Conservation (phyloP, 2,888 invertebrate genomes). For the Parasteatoda lunata region DNA sequence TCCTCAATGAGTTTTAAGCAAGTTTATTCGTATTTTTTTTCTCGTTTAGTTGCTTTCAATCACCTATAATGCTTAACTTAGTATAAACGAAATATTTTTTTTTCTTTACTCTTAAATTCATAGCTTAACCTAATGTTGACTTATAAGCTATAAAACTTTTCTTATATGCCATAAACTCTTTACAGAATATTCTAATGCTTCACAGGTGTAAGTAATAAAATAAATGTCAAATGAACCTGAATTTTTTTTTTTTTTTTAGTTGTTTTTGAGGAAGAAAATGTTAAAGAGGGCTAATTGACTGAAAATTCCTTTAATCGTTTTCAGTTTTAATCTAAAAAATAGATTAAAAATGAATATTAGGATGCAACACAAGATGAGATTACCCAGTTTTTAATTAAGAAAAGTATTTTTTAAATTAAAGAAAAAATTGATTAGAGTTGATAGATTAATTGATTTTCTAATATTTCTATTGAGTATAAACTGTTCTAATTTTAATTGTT, state of each 20-base stretch:
- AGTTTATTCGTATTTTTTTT: slow-evolving; percentile 3
- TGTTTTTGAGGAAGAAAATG: neutral
- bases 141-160: slow-evolving; percentile 25
- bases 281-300: neutral
- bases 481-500: too few species aligned
- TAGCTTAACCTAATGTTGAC: too few species aligned
- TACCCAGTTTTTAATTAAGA: too few species aligned
- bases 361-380: too few species aligned
- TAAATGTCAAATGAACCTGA: slow-evolving; percentile 51
- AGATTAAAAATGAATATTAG: too few species aligned
- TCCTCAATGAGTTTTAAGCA: slow-evolving; percentile 35
- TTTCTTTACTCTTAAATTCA: neutral
- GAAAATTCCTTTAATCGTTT: neutral
- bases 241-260: neutral
- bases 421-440: too few species aligned
- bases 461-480: too few species aligned
- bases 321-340: too few species aligned
- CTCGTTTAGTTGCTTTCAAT: slow-evolving; percentile 25
- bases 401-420: too few species aligned
- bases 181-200: slow-evolving; percentile 13
- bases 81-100: neutral
- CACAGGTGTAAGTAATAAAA: slow-evolving; percentile 68
- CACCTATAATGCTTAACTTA: slow-evolving; percentile 30
- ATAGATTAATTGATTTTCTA: too few species aligned
- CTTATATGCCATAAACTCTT: slow-evolving; percentile 38